Evolutionary conservation across 2,797 vertebrate species (phyloP).

Genomic region (Pseudochromis fuscus): DNA sequence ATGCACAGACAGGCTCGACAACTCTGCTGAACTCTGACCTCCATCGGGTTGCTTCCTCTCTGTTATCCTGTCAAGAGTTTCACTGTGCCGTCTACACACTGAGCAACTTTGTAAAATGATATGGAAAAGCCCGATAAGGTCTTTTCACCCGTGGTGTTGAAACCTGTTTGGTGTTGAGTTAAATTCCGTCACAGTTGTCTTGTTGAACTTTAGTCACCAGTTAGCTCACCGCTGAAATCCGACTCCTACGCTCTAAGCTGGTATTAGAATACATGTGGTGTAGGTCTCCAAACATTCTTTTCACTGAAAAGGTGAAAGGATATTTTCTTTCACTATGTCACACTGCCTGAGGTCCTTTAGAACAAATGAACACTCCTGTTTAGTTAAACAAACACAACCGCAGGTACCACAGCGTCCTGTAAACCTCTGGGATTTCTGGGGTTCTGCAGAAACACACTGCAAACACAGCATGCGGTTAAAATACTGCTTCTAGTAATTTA

Average conservation of each 20-base stretch:
- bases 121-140: slow-evolving; percentile 12
- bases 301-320: neutral
- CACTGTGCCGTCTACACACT: slow-evolving; percentile 20
- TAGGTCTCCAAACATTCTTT: slow-evolving; percentile 1
- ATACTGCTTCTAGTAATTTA: too few species aligned
- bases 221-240: slow-evolving; percentile 40
- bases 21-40: slow-evolving; percentile 50
- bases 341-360: neutral
- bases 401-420: neutral
- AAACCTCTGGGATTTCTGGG: too few species aligned
- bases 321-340: neutral
- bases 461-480: too few species aligned
- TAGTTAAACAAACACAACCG: neutral
- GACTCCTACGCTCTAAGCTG: slow-evolving; percentile 36
- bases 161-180: slow-evolving; percentile 59
- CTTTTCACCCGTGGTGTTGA: slow-evolving; percentile 28
- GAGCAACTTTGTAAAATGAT: slow-evolving; percentile 62
- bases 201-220: neutral
- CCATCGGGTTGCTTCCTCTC: slow-evolving; percentile 27
- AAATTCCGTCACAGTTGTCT: slow-evolving; percentile 22
- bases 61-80: slow-evolving; percentile 33
- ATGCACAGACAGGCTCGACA: slow-evolving; percentile 39
- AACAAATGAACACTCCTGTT: neutral
- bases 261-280: slow-evolving; percentile 12
- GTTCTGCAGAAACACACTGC: too few species aligned